Evolutionary conservation across 2,888 invertebrate species (phyloP).

Genomic region (Microctonus hyperodae): DNA sequence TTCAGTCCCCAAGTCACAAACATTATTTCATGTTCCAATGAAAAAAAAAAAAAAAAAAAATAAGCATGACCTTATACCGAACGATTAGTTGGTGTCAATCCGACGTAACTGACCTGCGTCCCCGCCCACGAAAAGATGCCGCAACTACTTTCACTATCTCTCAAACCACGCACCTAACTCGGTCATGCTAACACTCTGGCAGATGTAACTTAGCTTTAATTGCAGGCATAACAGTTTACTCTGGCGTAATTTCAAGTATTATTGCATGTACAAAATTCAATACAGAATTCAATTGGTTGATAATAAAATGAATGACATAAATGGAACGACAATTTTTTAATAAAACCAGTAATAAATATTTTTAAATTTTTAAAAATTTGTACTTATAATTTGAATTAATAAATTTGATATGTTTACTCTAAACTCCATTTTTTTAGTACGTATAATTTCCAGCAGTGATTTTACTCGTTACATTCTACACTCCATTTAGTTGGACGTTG

Average conservation of each 20-base stretch:
- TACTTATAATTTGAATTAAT: too few species aligned
- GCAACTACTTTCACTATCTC: slow-evolving; percentile 37
- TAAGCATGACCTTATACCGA: background rate
- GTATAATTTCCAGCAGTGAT: background rate
- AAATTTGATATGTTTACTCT: too few species aligned
- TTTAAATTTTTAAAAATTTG: background rate
- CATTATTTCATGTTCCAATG: background rate
- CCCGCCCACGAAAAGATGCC: slow-evolving; percentile 28
- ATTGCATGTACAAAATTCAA: too few species aligned
- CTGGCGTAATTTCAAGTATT: background rate
- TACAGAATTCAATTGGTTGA: too few species aligned
- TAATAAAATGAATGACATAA: too few species aligned
- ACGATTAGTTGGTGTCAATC: slow-evolving; percentile 18
- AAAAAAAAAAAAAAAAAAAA: slow-evolving; percentile 2
- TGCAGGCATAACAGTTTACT: slow-evolving; percentile 21
- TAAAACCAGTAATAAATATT: too few species aligned
- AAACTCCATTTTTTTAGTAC: too few species aligned
- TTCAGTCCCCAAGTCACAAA: background rate
- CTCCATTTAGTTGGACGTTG: background rate
- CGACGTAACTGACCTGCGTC: slow-evolving; percentile 31
- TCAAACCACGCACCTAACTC: slow-evolving; percentile 25
- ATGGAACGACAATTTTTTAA: too few species aligned
- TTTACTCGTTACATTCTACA: background rate
- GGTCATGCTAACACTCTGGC: slow-evolving; percentile 26
- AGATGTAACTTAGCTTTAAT: slow-evolving; percentile 21